Percentiles rank a stretch among this genome's conserved stretches.
These are phyloP conservation scores for Colossoma macropomum DNA, from an alignment of 2,113 vertebrate genomes.

Conservation along the genomic window DNA sequence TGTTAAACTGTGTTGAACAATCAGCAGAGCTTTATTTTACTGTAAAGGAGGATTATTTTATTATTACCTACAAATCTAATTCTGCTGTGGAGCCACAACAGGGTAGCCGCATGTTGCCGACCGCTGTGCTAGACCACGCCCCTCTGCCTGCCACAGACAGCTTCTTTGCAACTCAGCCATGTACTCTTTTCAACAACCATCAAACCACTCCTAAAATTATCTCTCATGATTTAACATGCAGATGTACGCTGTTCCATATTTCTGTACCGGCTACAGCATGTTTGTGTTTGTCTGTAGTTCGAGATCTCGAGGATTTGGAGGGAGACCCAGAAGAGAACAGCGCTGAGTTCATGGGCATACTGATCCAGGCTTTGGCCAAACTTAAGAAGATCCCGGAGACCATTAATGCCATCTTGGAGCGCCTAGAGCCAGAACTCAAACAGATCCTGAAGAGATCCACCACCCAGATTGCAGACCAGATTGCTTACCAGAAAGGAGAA, in stretches of 20 bases:
- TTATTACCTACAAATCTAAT: no score
- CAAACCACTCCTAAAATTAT: no score
- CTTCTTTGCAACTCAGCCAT: no score
- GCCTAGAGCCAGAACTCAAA: conserved; percentile 93
- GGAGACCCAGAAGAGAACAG: conserved; percentile 96
- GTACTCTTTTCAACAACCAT: no score
- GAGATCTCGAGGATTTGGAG: conserved; percentile 86
- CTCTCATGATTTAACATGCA: no score
- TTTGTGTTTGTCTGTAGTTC: conserved; percentile 67
- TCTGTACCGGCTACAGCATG: not conserved
- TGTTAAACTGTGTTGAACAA: no score
- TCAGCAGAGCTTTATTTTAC: no score
- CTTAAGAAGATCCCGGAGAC: conserved; percentile 95
- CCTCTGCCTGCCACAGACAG: no score
- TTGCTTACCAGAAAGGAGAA: conserved; percentile 92
- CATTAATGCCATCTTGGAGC: conserved; percentile 94
- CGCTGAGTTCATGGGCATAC: conserved; percentile 92
- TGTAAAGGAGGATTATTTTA: no score
- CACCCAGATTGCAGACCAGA: conserved; percentile 95
- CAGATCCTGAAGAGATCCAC: conserved; percentile 96
- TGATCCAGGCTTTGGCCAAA: conserved; percentile 94
- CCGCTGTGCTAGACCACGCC: no score
- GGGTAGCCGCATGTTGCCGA: no score
- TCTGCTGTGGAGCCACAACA: no score
- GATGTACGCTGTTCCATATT: not conserved